Evolutionary conservation across 2,888 invertebrate species (phyloP).

Genomic region (Sminthurides aquaticus): DNA sequence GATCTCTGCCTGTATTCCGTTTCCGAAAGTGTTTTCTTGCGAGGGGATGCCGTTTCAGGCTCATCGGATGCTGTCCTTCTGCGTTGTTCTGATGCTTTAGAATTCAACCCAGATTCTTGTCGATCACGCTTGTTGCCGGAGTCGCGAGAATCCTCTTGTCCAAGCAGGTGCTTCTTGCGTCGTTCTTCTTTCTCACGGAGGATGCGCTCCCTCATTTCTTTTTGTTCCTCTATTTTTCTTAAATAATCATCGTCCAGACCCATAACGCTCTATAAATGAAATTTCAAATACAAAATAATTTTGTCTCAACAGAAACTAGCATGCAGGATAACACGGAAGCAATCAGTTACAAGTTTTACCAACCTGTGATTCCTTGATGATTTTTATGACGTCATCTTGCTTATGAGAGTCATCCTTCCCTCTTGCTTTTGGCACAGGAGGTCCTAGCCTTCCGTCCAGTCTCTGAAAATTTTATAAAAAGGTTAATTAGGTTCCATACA

Average conservation of each 20-base stretch:
- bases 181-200: conserved; percentile 50
- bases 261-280: conserved; percentile 28
- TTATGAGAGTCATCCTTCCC: background rate
- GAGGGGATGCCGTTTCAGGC: background rate
- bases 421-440: conserved; percentile 13
- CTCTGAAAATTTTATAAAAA: conserved; percentile 5
- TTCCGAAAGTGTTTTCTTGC: background rate
- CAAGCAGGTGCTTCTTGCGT: conserved; percentile 44
- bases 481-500: too few species aligned
- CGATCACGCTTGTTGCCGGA: background rate
- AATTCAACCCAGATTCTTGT: too few species aligned
- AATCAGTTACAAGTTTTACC: background rate
- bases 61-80: background rate
- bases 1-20: background rate
- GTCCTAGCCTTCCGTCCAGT: conserved; percentile 19
- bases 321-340: background rate
- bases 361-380: conserved; percentile 21
- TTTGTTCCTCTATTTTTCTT: conserved; percentile 51
- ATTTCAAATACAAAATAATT: background rate
- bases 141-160: background rate
- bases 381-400: conserved; percentile 6
- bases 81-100: background rate
- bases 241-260: conserved; percentile 47
- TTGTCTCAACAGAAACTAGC: too few species aligned
- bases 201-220: conserved; percentile 49